Base-by-base conservation (phyloP, 2,888 invertebrate genomes). In the Alviniconcha strummeri region DNA sequence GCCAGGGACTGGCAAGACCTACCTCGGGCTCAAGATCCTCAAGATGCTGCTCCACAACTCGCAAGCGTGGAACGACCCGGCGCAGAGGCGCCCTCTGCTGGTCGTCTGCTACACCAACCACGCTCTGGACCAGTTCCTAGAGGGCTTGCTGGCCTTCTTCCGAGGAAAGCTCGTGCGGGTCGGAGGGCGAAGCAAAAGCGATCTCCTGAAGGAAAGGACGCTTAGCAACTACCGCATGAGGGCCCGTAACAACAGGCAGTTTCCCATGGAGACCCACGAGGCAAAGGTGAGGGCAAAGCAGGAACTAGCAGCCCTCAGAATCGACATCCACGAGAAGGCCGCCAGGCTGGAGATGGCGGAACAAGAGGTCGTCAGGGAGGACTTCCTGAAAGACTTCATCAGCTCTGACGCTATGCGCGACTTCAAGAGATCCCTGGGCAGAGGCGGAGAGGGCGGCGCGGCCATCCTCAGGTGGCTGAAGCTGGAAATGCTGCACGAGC, bases 1-100 rank as follows among this genome's bases (percentile, higher is more conserved):
- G 0, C 97, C 97, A 0, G 97, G 97, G 5, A 97, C 97, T 0
- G 97, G 97, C 0, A 97, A 97, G 94, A 97, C 97, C 0, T 96
- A 95, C 92, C 93, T 97, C 87, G 97, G 97, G 0, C 94, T 97
- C 60, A 96, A 96, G 95, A 95, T 98, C 36, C 96, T 96, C 0
- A 88, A 91, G 79, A 88, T 95, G 0, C 91, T 97, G 57, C 92
- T 97, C 2, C 93, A 95, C 84, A 97, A 96, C 91, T 87, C 88
- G 17, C 57, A 87, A 0, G 60, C 87, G 3, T 95, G 95, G 95
- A 91, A 91, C 57, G 81, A 80, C 13, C 54, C 71, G 67, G 67
- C 52, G 60, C 84, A 82, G 9, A 54, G 55, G 15, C 75, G 80
- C 15, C 93, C 93, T n/a, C 91, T 94, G 83, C 85, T 94, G 17